phyloP scores from a whole-genome alignment of 53 echinoderm and acorn worm species.

The Glandiceps talaboti region DNA sequence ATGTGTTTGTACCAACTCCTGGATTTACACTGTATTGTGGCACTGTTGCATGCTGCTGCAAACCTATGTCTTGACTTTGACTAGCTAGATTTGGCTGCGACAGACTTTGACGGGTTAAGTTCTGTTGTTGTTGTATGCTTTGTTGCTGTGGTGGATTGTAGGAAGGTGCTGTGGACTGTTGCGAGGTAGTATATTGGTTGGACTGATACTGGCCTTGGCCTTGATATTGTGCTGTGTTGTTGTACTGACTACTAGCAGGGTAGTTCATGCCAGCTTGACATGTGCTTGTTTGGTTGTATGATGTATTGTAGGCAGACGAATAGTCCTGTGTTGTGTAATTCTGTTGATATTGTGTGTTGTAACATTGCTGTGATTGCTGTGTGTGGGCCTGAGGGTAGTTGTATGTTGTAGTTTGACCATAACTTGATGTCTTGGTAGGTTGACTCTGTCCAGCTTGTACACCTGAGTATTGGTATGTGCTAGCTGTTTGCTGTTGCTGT shows the following conservation, averaged over 20 bases:
- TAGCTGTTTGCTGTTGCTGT: slow-evolving; percentile 2
- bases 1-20: not conserved
- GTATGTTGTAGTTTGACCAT: not conserved
- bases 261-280: not conserved
- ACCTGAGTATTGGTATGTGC: not conserved
- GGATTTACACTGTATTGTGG: not conserved
- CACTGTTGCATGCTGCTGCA: not conserved
- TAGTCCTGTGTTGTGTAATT: not conserved
- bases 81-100: not conserved
- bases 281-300: not conserved
- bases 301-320: not conserved
- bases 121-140: not conserved
- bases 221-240: not conserved
- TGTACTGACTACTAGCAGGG: not conserved
- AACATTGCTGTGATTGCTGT: not conserved
- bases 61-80: not conserved
- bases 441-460: not conserved
- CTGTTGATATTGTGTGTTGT: not conserved
- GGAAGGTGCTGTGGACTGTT: not conserved
- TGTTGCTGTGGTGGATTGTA: too few relatives aligned
- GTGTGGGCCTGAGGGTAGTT: not conserved
- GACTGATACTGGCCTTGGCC: not conserved
- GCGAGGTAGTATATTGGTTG: not conserved
- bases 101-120: not conserved
- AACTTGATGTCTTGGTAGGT: not conserved